Evolutionary conservation across 2,113 vertebrate genomes (phyloP).

Genomic region (Vireo altiloquus): DNA sequence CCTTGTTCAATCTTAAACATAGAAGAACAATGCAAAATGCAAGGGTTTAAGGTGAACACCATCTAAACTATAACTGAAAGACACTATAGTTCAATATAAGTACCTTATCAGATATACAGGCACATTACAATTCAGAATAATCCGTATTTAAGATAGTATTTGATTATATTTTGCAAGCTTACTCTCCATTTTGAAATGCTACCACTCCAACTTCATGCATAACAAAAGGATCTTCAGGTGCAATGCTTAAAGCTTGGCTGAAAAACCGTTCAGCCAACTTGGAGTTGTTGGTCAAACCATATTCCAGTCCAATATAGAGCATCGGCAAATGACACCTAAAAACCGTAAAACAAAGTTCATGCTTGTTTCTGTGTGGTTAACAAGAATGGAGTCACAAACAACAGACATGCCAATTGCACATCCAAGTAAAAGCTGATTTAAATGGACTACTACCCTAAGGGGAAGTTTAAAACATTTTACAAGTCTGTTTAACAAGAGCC

Average conservation of each 20-base stretch:
- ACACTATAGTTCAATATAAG: not conserved
- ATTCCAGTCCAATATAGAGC: constrained; percentile 98
- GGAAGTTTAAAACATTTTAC: not conserved
- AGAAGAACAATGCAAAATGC: not conserved
- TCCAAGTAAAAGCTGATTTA: not conserved
- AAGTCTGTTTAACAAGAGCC: not conserved
- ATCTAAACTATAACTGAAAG: not conserved
- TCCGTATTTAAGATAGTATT: not conserved
- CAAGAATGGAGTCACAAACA: not conserved
- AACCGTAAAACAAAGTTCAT: not conserved
- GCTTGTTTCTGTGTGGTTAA: not conserved
- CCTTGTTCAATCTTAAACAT: not conserved
- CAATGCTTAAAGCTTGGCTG: constrained; percentile 96
- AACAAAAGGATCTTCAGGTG: constrained; percentile 97
- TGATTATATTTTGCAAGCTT: constrained; percentile 63
- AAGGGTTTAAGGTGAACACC: not conserved
- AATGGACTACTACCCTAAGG: not conserved
- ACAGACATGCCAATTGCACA: not conserved
- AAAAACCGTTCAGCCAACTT: constrained; percentile 97
- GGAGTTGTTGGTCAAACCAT: constrained; percentile 98
- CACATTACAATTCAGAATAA: not conserved
- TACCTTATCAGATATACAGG: not conserved
- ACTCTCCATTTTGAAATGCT: constrained; percentile 99
- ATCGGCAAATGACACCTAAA: constrained; percentile 94
- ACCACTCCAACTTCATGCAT: constrained; percentile 98